These are phyloP conservation scores for Tinea trinotella DNA, from an alignment of 2,888 invertebrate genomes.

Conservation along the genomic window DNA sequence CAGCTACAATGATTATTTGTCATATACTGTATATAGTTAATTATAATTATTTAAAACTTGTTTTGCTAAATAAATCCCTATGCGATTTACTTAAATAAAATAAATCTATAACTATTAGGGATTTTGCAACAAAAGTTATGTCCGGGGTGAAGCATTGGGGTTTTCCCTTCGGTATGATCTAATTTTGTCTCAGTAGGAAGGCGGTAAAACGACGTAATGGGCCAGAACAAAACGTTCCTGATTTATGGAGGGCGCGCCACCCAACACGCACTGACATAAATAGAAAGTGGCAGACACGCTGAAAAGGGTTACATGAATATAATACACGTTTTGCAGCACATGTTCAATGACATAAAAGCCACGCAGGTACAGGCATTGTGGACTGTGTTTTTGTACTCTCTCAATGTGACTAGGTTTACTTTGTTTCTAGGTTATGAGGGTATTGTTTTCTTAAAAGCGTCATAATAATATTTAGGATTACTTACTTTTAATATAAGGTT, in stretches of 20 bases:
- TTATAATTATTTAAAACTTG: too few relatives aligned
- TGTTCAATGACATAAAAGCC: constrained; percentile 34
- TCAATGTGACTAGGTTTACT: neutral
- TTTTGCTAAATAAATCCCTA: too few relatives aligned
- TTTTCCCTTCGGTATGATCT: constrained; percentile 57
- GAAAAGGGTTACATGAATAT: constrained; percentile 50
- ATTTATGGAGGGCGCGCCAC: constrained; percentile 57
- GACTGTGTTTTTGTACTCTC: neutral
- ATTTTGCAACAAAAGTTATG: constrained; percentile 56
- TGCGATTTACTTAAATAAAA: too few relatives aligned
- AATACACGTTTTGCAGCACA: constrained; percentile 39
- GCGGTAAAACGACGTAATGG: constrained; percentile 64
- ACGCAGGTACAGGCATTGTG: neutral
- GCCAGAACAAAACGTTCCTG: constrained; percentile 60
- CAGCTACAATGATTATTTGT: too few relatives aligned
- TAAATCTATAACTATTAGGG: constrained; percentile 36
- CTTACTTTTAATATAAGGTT: neutral
- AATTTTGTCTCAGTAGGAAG: constrained; percentile 63
- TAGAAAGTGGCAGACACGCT: constrained; percentile 56
- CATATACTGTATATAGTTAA: too few relatives aligned
- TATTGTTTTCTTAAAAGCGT: neutral
- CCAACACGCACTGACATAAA: constrained; percentile 52
- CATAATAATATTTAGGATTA: neutral
- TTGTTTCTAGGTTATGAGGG: neutral
- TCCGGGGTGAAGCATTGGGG: constrained; percentile 39